Conservation (phyloP, 1,140 invertebrate genomes). For the Drosophila willistoni region DNA sequence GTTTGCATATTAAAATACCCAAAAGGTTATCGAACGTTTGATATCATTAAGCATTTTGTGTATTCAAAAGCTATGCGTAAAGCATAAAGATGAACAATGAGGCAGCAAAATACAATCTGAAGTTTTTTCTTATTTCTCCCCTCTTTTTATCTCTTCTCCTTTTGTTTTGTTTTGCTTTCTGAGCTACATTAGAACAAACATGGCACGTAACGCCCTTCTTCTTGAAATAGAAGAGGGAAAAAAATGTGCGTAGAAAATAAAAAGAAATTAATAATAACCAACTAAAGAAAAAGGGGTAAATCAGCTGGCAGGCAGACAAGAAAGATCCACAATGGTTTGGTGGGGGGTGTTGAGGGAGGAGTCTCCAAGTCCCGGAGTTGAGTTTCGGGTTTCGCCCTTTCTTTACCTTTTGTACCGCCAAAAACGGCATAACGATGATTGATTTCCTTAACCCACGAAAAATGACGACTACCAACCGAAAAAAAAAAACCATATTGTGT, state of each 20-base stretch:
- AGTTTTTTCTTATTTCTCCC: neutral
- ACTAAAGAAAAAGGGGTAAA: constrained; percentile 9
- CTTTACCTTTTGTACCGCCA: neutral
- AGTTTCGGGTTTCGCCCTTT: constrained; percentile 26
- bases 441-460: constrained; percentile 58
- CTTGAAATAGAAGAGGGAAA: constrained; percentile 5
- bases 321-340: no score
- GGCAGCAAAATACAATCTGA: constrained; percentile 55
- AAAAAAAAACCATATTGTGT: constrained; percentile 12
- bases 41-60: constrained; percentile 77
- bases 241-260: constrained; percentile 12
- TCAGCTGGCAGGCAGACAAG: neutral
- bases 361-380: constrained; percentile 13
- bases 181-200: constrained; percentile 66
- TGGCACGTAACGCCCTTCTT: constrained; percentile 66
- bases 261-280: constrained; percentile 9
- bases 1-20: constrained; percentile 79
- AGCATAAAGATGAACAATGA: constrained; percentile 76
- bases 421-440: constrained; percentile 71
- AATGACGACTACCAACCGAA: constrained; percentile 13
- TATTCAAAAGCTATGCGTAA: constrained; percentile 46
- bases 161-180: constrained; percentile 23
- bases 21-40: constrained; percentile 82
- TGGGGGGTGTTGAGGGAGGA: neutral
- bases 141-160: neutral